Base-by-base conservation (phyloP, 2,797 vertebrate species). In the Notolabrus celidotus region DNA sequence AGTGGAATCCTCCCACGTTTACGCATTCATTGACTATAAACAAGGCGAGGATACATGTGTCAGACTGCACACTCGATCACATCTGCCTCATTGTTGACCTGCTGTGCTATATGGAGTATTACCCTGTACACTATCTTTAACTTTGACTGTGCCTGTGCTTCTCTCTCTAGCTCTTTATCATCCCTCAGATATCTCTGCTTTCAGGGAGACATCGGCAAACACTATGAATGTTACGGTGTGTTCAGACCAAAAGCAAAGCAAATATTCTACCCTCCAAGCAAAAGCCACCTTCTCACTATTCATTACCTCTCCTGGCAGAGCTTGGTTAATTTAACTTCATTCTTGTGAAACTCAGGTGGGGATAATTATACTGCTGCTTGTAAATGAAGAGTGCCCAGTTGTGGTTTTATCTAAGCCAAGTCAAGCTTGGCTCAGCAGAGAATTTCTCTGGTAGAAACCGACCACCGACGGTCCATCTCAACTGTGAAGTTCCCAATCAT, bases 1-100 rank as follows among this genome's bases (percentile, higher is more conserved):
- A 65, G 55, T 51, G 58, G 67, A 61, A 66, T 63, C 73, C 69
- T 72, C 77, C 20, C 70, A 64, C 68, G 47, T 68, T 67, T 72
- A 55, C 50, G 75, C 67, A 59, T 67, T 52, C 12, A 54, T 22
- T 50, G 52, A 55, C 43, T 59, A 33, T 22, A 73, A 70, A 71
- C 33, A 71, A 42, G 61, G 54, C 53, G 19, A 53, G 9, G 42
- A 59, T 33, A 42, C 54, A 12, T 17, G 61, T 65, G 63, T 75
- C 63, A 47, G 59, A 33, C 39, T 3, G 49, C 6, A 5, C 3
- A 1, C 52, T 34, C 7, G 29, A 39, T 20, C 25, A 50, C 53
- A 72, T 72, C 49, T 31, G 55, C 41, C 41, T 67, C 61, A 57
- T 19, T 71, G 62, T 80, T 68, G 56, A 36, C 22, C 56, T 29